Evolutionary conservation across 64 coral and sea anemone genomes (phyloP).

Genomic region (Anthopleura sola): DNA sequence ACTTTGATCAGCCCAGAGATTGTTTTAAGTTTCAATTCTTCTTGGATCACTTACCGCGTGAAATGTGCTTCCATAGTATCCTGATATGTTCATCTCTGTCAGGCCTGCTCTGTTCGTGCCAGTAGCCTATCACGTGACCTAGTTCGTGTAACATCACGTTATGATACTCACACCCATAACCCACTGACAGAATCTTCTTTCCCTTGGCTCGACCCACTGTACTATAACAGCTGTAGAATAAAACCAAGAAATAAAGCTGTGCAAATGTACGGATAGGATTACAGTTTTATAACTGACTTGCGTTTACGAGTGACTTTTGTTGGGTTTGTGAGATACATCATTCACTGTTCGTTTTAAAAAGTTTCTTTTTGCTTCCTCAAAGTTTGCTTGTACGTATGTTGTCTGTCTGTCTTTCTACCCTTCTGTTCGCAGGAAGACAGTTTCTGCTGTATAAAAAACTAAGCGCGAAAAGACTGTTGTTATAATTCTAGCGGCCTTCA

Average conservation of each 20-base stretch:
- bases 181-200: conserved; percentile 50
- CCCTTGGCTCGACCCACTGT: conserved; percentile 51
- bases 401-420: too few relatives aligned
- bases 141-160: conserved; percentile 81
- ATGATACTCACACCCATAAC: conserved; percentile 73
- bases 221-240: conserved; percentile 63
- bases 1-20: too few relatives aligned
- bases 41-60: conserved; percentile 5
- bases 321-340: too few relatives aligned
- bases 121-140: conserved; percentile 86
- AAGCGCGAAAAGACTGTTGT: too few relatives aligned
- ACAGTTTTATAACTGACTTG: neutral
- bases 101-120: conserved; percentile 83
- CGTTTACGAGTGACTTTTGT: too few relatives aligned
- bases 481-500: too few relatives aligned
- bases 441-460: too few relatives aligned
- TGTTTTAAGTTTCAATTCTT: too few relatives aligned
- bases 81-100: conserved; percentile 69
- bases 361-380: too few relatives aligned
- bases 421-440: too few relatives aligned
- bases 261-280: neutral
- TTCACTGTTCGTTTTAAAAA: too few relatives aligned
- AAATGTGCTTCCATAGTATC: conserved; percentile 61
- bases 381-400: too few relatives aligned
- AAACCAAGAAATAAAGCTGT: neutral